Percentiles rank a stretch among this genome's conserved stretches.
Conservation (phyloP, 2,888 invertebrate species). For the Patella depressa region DNA sequence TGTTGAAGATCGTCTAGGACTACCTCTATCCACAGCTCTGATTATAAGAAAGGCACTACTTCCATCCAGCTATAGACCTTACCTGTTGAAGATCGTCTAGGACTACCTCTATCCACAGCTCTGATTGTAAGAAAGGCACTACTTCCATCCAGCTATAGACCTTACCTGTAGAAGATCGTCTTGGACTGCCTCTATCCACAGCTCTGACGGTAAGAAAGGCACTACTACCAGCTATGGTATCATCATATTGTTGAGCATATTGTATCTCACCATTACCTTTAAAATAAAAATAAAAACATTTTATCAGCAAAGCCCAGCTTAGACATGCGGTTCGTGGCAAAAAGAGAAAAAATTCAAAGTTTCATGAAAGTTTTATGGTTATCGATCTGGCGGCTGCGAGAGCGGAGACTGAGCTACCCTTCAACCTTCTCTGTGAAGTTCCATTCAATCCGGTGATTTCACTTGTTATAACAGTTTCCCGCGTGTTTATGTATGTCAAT, state of each 20-base stretch:
- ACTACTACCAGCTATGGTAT: slow-evolving; percentile 30
- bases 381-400: no score
- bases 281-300: neutral
- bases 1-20: slow-evolving; percentile 26
- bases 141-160: no score
- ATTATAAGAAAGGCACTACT: slow-evolving; percentile 32
- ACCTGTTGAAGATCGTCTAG: slow-evolving; percentile 22
- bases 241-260: slow-evolving; percentile 2
- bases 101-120: slow-evolving; percentile 36
- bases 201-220: slow-evolving; percentile 30
- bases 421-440: no score
- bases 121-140: slow-evolving; percentile 22
- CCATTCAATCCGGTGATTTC: no score
- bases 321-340: no score
- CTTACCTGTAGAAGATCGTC: slow-evolving; percentile 25
- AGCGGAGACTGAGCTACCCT: no score
- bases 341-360: no score
- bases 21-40: slow-evolving; percentile 33
- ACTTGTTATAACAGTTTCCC: no score
- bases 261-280: slow-evolving; percentile 15
- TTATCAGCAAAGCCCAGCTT: no score
- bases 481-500: no score
- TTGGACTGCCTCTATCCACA: slow-evolving; percentile 35
- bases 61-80: slow-evolving; percentile 27
- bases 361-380: no score